Conservation (phyloP, 2,113 vertebrate genomes). For the Ia io region DNA sequence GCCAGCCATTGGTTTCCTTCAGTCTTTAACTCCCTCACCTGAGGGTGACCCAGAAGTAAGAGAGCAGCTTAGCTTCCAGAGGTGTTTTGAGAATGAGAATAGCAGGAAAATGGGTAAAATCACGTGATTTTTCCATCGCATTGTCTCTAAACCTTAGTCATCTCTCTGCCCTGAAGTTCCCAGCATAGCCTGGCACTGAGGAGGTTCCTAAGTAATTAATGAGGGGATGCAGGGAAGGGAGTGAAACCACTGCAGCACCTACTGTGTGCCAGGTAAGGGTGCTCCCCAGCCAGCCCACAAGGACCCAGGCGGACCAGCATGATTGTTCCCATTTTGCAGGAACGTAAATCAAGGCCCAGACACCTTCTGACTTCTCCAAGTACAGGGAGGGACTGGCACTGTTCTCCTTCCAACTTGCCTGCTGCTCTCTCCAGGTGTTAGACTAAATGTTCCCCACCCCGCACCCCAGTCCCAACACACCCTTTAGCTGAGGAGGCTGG, state of each 20-base stretch:
- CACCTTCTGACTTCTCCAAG: background rate
- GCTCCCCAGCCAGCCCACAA: background rate
- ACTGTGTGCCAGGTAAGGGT: background rate
- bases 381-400: background rate
- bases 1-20: background rate
- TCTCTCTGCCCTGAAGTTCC: background rate
- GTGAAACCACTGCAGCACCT: background rate
- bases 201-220: background rate
- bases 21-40: background rate
- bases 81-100: background rate
- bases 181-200: background rate
- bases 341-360: background rate
- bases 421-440: background rate
- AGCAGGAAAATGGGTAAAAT: background rate
- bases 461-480: rapidly evolving
- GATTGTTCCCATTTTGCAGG: background rate
- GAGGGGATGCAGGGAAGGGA: background rate
- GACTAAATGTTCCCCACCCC: background rate
- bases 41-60: background rate
- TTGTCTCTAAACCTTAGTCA: background rate
- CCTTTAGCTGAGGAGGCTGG: background rate
- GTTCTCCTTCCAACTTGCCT: background rate
- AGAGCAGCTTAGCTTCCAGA: background rate
- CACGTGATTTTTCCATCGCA: background rate
- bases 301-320: background rate